Evolutionary conservation across 2,888 invertebrate species (phyloP).

Genomic region (Vandiemenella viatica): DNA sequence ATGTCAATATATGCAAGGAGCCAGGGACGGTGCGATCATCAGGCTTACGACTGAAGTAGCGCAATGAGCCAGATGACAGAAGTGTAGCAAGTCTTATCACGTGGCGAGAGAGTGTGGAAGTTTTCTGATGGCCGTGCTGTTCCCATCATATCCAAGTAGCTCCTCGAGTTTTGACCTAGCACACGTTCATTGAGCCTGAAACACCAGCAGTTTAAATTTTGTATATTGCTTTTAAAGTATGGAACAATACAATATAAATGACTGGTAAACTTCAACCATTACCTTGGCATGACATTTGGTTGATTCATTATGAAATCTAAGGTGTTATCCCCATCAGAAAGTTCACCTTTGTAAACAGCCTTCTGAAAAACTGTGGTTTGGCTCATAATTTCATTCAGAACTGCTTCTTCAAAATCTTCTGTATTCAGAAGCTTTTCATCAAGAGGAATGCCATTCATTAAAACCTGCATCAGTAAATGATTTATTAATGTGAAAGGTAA

Average conservation of each 20-base stretch:
- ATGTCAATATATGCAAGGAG: slow-evolving; percentile 47
- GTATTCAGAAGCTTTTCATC: slow-evolving; percentile 49
- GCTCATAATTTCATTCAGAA: slow-evolving; percentile 72
- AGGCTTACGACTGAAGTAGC: slow-evolving; percentile 41
- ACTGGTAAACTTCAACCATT: slow-evolving; percentile 43
- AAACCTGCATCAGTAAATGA: slow-evolving; percentile 53
- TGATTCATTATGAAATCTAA: slow-evolving; percentile 84
- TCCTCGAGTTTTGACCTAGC: slow-evolving; percentile 54
- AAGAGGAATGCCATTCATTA: slow-evolving; percentile 85
- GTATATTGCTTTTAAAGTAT: neutral
- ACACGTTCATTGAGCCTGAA: slow-evolving; percentile 64
- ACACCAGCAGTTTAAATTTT: slow-evolving; percentile 24
- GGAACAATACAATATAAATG: neutral
- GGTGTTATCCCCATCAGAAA: slow-evolving; percentile 64
- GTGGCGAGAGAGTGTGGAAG: slow-evolving; percentile 42
- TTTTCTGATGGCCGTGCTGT: slow-evolving; percentile 27
- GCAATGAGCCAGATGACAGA: slow-evolving; percentile 26
- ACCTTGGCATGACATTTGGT: slow-evolving; percentile 82
- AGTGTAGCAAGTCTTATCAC: slow-evolving; percentile 56
- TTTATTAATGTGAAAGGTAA: no score
- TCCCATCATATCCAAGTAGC: slow-evolving; percentile 56
- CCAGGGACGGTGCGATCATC: slow-evolving; percentile 12
- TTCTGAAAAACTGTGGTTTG: slow-evolving; percentile 77
- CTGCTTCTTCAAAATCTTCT: slow-evolving; percentile 83
- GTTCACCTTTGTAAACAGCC: slow-evolving; percentile 73